Evolutionary conservation across 30 jellyfish, hydroid and myxozoan genomes (phyloP), one percentile per base, ranked within the genome.

Genomic region (Chrysaora quinquecirrha): DNA sequence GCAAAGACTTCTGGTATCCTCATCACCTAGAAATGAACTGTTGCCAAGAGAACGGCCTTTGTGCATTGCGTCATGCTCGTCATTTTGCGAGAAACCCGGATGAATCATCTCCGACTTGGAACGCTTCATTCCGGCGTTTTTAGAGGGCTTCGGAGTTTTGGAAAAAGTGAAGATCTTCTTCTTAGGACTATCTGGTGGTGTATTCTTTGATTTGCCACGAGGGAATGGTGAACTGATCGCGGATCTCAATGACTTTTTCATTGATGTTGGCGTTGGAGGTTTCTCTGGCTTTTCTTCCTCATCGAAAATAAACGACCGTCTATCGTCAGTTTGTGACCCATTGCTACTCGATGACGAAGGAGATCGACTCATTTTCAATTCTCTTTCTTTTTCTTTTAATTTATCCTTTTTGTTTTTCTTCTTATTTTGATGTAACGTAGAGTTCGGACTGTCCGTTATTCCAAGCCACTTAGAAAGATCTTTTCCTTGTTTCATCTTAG

Each of bases 131-230:
- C 95, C 95, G 34, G 78, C 25, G 25, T n/a, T 47, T 73, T 49
- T 67, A 3, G 80, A 54, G 75, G 88, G 7, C 64, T 84, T 84
- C 22, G 54, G 54, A 31, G 48, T 64, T 27, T 80, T 66, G 75
- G 48, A 30, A 31, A 84, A 84, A 32, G 35, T 61, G 64, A 47
- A 74, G 1, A 74, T 61, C 35, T 84, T 84, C 66, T 76, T 58
- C 52, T 75, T 84, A 16, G 95, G 95, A 63, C 84, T 84, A 2
- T 84, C 95, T 22, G 93, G 93, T 22, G 93, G 93, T 7, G 61
- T 76, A n/a, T 29, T 27, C 32, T 80, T 71, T 1, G 69, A 46
- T 66, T 35, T 25, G 35, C 61, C 23, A 30, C 47, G 48, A 1
- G 91, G 68, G 19, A 52, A 80, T 56, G 34, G 63, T 27, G 91